Evolutionary conservation across 2,888 invertebrate genomes (phyloP).

Genomic region (Aspidiotus rigidus): DNA sequence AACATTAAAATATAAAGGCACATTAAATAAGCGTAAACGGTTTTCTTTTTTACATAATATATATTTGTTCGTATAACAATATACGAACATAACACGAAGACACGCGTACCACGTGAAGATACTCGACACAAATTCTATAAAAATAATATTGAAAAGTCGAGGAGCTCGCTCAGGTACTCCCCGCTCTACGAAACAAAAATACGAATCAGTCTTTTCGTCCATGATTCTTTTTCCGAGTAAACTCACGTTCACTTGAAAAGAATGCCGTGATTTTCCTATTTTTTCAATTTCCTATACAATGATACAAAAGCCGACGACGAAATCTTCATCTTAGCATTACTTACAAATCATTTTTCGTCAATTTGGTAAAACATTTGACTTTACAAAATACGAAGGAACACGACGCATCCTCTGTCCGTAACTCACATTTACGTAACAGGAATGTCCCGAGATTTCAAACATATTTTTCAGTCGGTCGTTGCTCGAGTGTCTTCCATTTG

Average conservation of each 20-base stretch:
- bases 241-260: too few relatives aligned
- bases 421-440: constrained; percentile 7
- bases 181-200: too few relatives aligned
- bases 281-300: too few relatives aligned
- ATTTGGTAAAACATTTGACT: too few relatives aligned
- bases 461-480: constrained; percentile 39
- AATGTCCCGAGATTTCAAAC: constrained; percentile 36
- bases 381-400: neutral
- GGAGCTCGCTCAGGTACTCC: too few relatives aligned
- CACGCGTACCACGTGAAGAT: neutral
- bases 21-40: constrained; percentile 11
- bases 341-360: too few relatives aligned
- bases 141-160: too few relatives aligned
- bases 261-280: too few relatives aligned
- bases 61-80: neutral
- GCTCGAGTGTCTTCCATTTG: constrained; percentile 37
- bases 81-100: neutral
- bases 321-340: neutral
- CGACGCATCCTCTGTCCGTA: neutral
- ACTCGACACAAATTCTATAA: neutral
- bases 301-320: neutral
- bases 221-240: too few relatives aligned
- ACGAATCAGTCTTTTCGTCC: too few relatives aligned
- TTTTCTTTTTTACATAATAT: neutral
- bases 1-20: neutral